Conservation (phyloP, 2,888 invertebrate genomes). For the Aelia acuminata region DNA sequence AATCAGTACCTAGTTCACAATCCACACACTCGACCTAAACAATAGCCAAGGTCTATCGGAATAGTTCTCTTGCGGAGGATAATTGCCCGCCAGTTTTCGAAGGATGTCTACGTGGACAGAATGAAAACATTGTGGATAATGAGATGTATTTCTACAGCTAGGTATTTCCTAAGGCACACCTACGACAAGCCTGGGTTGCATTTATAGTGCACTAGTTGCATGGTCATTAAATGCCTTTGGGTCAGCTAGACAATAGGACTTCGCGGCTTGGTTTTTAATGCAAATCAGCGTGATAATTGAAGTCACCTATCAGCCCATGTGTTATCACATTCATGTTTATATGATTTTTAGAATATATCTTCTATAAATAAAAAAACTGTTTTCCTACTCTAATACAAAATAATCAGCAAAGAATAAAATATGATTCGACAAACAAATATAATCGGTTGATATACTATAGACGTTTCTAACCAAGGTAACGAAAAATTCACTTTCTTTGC, state of each 20-base stretch:
- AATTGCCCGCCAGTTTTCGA: not conserved
- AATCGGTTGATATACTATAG: no score
- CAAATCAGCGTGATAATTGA: not conserved
- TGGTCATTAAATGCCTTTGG: not conserved
- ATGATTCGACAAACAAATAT: no score
- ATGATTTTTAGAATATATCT: no score
- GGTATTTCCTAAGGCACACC: not conserved
- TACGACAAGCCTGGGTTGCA: not conserved
- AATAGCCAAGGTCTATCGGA: not conserved
- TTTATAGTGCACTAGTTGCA: not conserved
- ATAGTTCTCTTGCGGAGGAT: not conserved
- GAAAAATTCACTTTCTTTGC: no score
- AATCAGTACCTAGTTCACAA: not conserved
- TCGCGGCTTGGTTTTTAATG: not conserved
- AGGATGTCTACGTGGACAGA: not conserved
- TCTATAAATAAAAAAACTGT: no score
- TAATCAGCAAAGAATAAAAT: no score
- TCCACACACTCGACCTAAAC: not conserved
- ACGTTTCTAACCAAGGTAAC: no score
- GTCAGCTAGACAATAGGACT: not conserved
- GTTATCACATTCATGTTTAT: not conserved
- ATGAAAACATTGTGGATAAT: not conserved
- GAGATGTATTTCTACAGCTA: slow-evolving; percentile 9
- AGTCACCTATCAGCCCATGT: not conserved
- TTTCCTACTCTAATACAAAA: no score